Evolutionary conservation across 2,888 invertebrate genomes (phyloP).

Genomic region (Drosophila mayaguana): DNA sequence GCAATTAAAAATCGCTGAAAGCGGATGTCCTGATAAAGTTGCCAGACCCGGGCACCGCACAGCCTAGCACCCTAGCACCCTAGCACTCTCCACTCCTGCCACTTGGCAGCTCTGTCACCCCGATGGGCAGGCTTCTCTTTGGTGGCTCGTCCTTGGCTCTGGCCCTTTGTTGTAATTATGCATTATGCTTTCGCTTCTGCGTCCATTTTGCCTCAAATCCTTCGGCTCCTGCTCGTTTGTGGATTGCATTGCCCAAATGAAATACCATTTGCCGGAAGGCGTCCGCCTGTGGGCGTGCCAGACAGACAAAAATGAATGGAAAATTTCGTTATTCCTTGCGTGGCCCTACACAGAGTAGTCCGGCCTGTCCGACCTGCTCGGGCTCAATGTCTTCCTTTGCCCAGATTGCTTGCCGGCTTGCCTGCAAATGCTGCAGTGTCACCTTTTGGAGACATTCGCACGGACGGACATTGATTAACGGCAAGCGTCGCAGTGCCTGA

Average conservation of each 20-base stretch:
- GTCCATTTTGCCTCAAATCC: conserved; percentile 42
- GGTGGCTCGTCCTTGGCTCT: conserved; percentile 58
- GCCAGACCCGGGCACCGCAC: conserved; percentile 60
- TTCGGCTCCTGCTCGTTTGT: conserved; percentile 37
- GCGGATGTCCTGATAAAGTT: conserved; percentile 79
- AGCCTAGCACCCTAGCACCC: conserved; percentile 2
- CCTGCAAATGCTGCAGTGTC: conserved; percentile 48
- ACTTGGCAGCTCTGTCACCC: conserved; percentile 44
- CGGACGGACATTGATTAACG: conserved; percentile 57
- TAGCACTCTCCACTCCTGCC: not conserved
- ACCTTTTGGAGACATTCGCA: conserved; percentile 23
- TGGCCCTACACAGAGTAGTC: conserved; percentile 1
- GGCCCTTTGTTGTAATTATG: conserved; percentile 73
- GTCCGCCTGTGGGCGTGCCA: conserved; percentile 9
- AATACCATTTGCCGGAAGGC: conserved; percentile 33
- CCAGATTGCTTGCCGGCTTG: conserved; percentile 25
- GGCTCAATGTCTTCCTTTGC: conserved; percentile 17
- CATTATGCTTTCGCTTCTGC: conserved; percentile 64
- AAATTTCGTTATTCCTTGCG: conserved; percentile 6
- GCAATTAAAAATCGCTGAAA: conserved; percentile 81
- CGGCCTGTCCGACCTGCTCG: not conserved
- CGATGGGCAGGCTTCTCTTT: conserved; percentile 48
- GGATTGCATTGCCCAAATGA: conserved; percentile 48
- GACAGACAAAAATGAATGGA: conserved; percentile 10
- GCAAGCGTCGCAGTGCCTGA: conserved; percentile 15